phyloP scores from a whole-genome alignment of 2,797 vertebrate species.

The Ctenosaura bakeri region DNA sequence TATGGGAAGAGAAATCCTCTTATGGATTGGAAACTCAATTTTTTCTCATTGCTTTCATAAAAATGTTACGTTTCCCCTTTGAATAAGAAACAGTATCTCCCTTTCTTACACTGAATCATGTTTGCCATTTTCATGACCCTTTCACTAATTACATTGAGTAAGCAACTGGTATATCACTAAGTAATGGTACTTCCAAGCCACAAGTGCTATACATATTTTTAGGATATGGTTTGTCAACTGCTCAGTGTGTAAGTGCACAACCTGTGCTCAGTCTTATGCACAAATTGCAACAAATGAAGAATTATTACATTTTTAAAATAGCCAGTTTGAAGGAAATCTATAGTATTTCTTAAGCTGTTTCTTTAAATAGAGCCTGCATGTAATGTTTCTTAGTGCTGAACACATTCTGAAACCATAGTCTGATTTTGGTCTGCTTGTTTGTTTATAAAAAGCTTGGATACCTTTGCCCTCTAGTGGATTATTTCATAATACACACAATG shows the following conservation, averaged over 20 bases:
- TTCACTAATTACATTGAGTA: too few relatives aligned
- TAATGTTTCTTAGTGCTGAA: neutral
- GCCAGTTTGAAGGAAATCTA: neutral
- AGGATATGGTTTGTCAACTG: neutral
- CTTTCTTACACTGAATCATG: too few relatives aligned
- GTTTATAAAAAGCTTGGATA: neutral
- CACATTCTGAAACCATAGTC: neutral
- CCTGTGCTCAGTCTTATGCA: neutral
- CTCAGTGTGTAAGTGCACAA: neutral
- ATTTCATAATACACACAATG: neutral
- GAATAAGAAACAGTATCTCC: too few relatives aligned
- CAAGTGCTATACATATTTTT: neutral
- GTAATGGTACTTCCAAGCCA: neutral
- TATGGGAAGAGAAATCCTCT: too few relatives aligned
- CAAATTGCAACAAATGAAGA: neutral
- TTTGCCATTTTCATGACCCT: neutral
- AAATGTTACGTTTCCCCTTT: too few relatives aligned
- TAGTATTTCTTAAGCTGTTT: neutral
- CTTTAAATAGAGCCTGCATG: neutral
- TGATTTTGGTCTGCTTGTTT: neutral
- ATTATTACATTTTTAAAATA: neutral
- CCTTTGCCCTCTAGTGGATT: constrained; percentile 1
- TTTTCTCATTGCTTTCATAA: too few relatives aligned
- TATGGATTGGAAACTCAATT: too few relatives aligned
- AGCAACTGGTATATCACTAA: neutral